Conservation (phyloP, 2,113 vertebrate genomes). For the Ammospiza caudacuta region DNA sequence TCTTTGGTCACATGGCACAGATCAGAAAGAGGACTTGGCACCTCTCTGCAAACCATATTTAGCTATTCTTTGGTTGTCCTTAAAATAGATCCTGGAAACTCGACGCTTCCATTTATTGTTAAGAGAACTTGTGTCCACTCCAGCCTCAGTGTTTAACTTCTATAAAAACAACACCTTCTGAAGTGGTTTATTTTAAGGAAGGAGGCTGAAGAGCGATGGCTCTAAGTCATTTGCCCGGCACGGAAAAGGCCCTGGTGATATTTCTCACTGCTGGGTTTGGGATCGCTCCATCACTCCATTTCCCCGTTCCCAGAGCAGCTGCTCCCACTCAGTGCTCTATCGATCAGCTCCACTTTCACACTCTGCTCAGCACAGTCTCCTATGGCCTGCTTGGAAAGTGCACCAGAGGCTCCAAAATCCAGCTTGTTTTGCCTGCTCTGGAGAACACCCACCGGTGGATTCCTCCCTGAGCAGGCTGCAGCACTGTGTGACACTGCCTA, state of each 20-base stretch:
- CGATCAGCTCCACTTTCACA: background rate
- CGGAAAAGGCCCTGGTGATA: background rate
- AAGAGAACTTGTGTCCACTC: background rate
- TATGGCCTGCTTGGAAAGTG: background rate
- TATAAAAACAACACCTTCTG: background rate
- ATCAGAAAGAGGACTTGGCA: conserved; percentile 9
- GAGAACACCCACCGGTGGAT: background rate
- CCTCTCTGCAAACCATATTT: conserved; percentile 31
- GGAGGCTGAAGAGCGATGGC: background rate
- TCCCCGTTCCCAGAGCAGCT: background rate
- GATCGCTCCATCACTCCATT: background rate
- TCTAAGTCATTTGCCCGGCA: background rate
- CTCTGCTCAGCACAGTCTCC: background rate
- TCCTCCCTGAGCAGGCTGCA: background rate
- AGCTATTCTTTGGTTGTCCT: conserved; percentile 29
- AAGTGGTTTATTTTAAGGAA: background rate
- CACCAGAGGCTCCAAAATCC: background rate
- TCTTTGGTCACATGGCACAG: background rate
- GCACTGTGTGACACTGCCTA: background rate
- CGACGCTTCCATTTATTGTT: background rate
- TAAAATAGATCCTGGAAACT: conserved; percentile 58
- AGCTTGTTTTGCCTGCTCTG: background rate
- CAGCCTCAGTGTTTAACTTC: background rate
- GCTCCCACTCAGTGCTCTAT: accelerated
- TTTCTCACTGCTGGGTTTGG: accelerated